Base-by-base conservation (phyloP, 2,113 vertebrate genomes). In the Lasiurus borealis region DNA sequence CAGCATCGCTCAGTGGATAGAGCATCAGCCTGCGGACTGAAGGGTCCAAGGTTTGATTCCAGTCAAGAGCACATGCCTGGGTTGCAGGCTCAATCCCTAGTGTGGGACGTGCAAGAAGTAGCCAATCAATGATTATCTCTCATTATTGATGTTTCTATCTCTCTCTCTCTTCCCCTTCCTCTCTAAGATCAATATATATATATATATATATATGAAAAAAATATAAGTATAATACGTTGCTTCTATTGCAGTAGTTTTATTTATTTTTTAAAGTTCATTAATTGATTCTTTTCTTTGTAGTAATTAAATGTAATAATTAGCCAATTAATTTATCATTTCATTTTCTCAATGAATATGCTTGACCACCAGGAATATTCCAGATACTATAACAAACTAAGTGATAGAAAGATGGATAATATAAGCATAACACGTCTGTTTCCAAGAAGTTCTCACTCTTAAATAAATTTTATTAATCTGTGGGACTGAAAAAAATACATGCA, bases 281-380 rank as follows among this genome's bases (percentile, higher is more conserved):
- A 81, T 95, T 85, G 81, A 72, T 72, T 92, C 18, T 69, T 21
- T 96, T 29, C 10, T 75, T 95, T 91, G 54, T 88, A 72, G 87
- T 87, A 94, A 96, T 94, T 93, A 95, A 94, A 81, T 94, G 46
- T 72, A 29, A 92, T 87, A 66, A 92, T 87, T 76, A 88, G 36
- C 25, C 46, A 93, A 69, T 84, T 95, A 78, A 88, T 10, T 94
- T 93, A 62, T 94, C 87, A 62, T 92, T 36, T 82, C 36, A 93
- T 71, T 50, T 21, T 88, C 31, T 96, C 34, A 73, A 78, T 34
- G 69, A 92, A 90, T 87, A 48, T 34, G 2, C 66, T 92, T 87
- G 44, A 88, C 19, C 13, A 19, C 40, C 27, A 92, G 76, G 46
- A 76, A 52, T 44, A 54, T 73, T 19, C 27, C 57, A 62, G 54